Percentiles rank a stretch among this genome's conserved stretches.
Evolutionary conservation across 2,113 vertebrate species (phyloP).

Genomic region (Apteryx mantelli): DNA sequence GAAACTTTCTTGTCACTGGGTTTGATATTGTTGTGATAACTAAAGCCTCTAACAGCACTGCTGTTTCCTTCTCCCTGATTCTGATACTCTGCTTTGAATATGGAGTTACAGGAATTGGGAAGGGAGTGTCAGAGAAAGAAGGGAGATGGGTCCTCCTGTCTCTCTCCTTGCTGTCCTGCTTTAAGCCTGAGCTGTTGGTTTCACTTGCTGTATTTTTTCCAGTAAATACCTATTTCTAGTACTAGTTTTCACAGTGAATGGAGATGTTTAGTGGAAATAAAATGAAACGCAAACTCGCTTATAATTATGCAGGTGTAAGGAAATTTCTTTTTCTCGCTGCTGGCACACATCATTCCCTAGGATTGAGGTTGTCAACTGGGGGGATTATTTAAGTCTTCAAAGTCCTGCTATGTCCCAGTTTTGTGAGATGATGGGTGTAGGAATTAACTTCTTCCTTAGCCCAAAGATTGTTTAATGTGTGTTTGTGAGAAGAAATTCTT

Average conservation of each 20-base stretch:
- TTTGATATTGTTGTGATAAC: not conserved
- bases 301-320: conserved; percentile 23
- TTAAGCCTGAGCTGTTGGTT: not conserved
- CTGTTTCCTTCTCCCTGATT: not conserved
- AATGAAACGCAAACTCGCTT: conserved; percentile 23
- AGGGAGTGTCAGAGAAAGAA: not conserved
- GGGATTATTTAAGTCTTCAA: conserved; percentile 46
- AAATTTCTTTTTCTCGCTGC: not conserved
- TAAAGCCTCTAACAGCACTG: fast-evolving
- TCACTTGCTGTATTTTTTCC: not conserved
- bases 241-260: not conserved
- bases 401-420: conserved; percentile 36
- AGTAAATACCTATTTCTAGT: not conserved
- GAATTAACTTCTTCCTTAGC: not conserved
- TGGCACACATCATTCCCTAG: not conserved
- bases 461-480: not conserved
- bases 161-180: not conserved
- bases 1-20: not conserved
- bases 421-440: not conserved
- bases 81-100: not conserved
- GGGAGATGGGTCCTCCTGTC: not conserved
- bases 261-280: conserved; percentile 25
- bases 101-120: not conserved
- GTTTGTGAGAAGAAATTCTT: not conserved
- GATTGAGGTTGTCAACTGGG: not conserved